Base-by-base conservation (phyloP, 1,140 invertebrate species). In the Tetranychus urticae region DNA sequence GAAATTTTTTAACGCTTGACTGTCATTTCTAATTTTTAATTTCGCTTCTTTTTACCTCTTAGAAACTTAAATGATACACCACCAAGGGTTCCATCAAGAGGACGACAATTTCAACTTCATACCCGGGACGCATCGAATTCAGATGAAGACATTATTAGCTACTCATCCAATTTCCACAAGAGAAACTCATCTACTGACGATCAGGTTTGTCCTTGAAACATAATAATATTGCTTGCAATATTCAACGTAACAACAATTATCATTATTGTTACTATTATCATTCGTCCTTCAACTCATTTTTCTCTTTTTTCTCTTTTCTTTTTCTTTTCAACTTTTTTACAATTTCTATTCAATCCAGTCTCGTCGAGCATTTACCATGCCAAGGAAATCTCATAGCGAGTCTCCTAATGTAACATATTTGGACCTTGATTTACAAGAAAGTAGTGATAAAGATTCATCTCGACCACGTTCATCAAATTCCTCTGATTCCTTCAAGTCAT, bases 251-350 rank as follows among this genome's bases (percentile, higher is more conserved):
- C 23, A 23, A 23, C 23, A 23, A 23, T 23, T 23, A 23, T 23
- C 54, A 35, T 59, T 56, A 55, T 63, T 62, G 50, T 46, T 63
- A 31, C 50, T 56, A 62, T 52, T 14, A 52, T 6, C 4, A n/a
- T 33, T 52, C 14, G 48, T 42, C 39, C 39, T 42, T 42, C 39
- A 42, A 42, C 39, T 42, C 39, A 10, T n/a, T 33, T 52, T n/a
- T 23, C 50, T n/a, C 2, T 52, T 23, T 23, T n/a, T 33, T 52
- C 6, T 52, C 2, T 23, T 23, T 23, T 52, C 50, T 23, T 52
- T 23, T n/a, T n/a, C 48, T 50, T 31, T 10, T 14, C 14, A 46
- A 46, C 48, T 50, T 50, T 14, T 31, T 50, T 14, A 10, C 14
- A 6, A 10, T 23, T 23, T 23, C 50, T 33, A 12, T 23, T 23